These are phyloP conservation scores for Isichthys henryi DNA, from an alignment of 2,113 vertebrate species.

Conservation along the genomic window DNA sequence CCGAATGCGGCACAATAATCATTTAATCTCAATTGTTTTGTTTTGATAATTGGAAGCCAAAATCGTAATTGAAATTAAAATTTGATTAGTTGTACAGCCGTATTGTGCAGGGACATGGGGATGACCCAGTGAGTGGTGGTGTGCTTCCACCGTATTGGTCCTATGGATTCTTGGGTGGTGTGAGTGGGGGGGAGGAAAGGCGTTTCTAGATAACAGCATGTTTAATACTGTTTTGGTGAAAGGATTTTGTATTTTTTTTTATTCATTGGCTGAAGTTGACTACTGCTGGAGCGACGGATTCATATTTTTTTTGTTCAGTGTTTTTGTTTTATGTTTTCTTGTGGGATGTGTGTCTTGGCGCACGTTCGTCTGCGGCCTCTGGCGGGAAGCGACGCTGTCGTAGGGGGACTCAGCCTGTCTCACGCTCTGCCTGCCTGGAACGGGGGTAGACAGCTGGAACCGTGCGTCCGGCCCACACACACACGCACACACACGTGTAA, in stretches of 20 bases:
- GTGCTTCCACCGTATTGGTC: background rate
- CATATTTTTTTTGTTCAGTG: background rate
- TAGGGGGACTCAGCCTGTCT: background rate
- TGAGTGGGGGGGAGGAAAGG: background rate
- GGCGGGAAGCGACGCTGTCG: background rate
- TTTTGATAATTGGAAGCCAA: background rate
- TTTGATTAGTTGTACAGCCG: background rate
- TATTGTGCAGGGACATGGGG: background rate
- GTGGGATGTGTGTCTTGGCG: background rate
- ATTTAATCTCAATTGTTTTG: background rate
- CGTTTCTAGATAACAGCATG: background rate
- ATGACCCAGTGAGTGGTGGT: background rate
- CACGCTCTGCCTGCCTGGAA: conserved; percentile 14
- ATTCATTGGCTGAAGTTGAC: background rate
- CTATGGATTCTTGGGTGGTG: background rate
- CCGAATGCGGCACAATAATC: background rate
- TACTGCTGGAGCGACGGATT: background rate
- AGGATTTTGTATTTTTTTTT: background rate
- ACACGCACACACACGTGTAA: conserved; percentile 1
- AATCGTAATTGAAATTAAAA: background rate
- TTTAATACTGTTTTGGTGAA: background rate
- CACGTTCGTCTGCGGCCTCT: background rate
- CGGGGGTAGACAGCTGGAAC: conserved; percentile 15
- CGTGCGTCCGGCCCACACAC: background rate
- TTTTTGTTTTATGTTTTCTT: background rate